Evolutionary conservation across 1,140 invertebrate species (phyloP).

Genomic region (Leucophenga varia): DNA sequence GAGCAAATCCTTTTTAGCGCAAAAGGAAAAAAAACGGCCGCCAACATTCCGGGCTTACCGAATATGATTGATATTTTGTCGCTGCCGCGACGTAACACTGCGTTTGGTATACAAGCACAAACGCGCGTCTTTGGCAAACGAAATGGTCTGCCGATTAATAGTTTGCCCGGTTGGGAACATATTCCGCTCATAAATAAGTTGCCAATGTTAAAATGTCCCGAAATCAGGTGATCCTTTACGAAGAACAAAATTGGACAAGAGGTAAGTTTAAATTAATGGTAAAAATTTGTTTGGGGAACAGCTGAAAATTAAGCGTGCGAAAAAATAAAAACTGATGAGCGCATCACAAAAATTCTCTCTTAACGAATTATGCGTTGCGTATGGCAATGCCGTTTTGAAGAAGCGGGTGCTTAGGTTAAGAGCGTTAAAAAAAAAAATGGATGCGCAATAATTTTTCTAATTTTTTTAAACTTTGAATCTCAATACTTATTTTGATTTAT

Average conservation of each 20-base stretch:
- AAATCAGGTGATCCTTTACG: constrained; percentile 51
- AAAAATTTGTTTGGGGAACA: no score
- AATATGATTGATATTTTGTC: constrained; percentile 47
- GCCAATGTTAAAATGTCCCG: constrained; percentile 51
- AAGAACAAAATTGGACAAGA: constrained; percentile 47
- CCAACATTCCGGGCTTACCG: no score
- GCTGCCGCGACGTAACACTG: constrained; percentile 40
- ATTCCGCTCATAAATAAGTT: constrained; percentile 48
- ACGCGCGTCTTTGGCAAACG: constrained; percentile 23
- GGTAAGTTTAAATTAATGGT: no score
- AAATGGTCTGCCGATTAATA: constrained; percentile 46
- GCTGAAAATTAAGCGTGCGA: no score
- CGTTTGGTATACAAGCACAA: constrained; percentile 18
- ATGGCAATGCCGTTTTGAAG: no score
- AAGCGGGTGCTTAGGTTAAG: no score
- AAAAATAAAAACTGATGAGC: no score
- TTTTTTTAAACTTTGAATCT: neutral
- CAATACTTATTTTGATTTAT: neutral
- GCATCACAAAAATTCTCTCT: neutral
- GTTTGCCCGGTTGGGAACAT: constrained; percentile 48
- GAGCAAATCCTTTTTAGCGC: no score
- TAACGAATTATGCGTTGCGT: no score
- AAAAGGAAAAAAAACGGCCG: no score
- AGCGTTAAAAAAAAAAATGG: neutral
- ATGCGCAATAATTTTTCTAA: neutral